phyloP scores from a whole-genome alignment of 2,113 vertebrate species.

The Dicerorhinus sumatrensis region DNA sequence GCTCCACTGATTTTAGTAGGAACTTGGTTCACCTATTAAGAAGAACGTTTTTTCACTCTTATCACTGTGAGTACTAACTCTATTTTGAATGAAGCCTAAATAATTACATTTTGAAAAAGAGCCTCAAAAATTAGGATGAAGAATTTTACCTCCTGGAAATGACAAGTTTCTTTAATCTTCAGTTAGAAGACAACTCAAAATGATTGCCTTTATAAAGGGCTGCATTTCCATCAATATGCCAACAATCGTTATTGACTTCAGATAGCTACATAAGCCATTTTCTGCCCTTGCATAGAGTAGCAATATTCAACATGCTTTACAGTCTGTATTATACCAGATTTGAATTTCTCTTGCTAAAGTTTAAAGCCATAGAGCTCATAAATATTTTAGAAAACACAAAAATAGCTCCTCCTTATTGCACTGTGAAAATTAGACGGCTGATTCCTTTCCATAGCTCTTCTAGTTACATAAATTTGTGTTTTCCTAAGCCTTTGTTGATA shows the following conservation, averaged over 20 bases:
- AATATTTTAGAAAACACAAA: constrained; percentile 23
- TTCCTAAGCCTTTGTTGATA: background rate
- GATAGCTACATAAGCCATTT: background rate
- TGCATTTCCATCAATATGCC: background rate
- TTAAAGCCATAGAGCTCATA: background rate
- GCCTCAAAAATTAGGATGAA: background rate
- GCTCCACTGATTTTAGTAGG: background rate
- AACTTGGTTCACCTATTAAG: background rate
- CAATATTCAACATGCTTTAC: background rate
- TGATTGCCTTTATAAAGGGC: background rate
- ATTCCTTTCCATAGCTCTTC: background rate
- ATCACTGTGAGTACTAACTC: background rate
- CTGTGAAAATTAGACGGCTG: background rate
- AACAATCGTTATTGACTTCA: background rate
- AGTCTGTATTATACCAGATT: background rate
- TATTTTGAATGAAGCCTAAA: background rate
- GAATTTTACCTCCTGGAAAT: background rate
- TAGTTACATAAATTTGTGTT: background rate
- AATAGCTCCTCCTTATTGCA: background rate
- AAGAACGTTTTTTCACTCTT: background rate
- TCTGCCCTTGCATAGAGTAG: background rate
- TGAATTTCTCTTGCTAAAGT: constrained; percentile 47
- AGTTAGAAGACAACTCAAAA: constrained; percentile 1
- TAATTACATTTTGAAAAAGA: constrained; percentile 9
- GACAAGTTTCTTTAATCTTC: background rate